Evolutionary conservation across 2,113 vertebrate genomes (phyloP), one percentile per base, ranked within the genome.

Genomic region (Accipiter cooperii): DNA sequence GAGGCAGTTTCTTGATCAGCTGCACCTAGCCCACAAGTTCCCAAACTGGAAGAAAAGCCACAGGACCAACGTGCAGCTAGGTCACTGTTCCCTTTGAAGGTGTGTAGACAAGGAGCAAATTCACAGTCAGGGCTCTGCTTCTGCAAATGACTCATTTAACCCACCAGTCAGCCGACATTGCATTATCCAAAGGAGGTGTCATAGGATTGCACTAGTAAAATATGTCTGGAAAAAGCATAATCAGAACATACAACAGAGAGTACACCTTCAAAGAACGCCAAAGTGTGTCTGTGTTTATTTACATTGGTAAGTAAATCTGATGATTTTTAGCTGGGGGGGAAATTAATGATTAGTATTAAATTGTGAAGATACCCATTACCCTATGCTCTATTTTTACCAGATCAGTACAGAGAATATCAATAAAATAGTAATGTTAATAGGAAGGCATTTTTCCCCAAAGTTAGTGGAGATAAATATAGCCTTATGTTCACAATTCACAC

Each of bases 41-140:
- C 25, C 36, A 38, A 31, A 49, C 5, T 17, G 47, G 19, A 21
- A 81, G 29, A 75, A 76, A 87, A 69, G 21, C 17, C 69, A 54
- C 8, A 63, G 55, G 13, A 20, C 12, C 2, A 2, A 55, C 1
- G 0, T 36, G 26, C 26, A 87, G n/a, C 5, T 49, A 36, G n/a
- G 26, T 49, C n/a, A 42, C 13, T 17, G 8, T 24, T 47, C 34
- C 29, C 20, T n/a, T 61, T 33, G 54, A 61, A 69, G 31, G n/a
- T 36, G 14, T 9, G 42, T 66, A 26, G 13, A 46, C 38, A 61
- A 47, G 63, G 8, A 42, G 17, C 31, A 68, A 33, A 40, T 63
- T 69, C 31, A 33, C 15, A 31, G 13, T 16, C 25, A 49, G 47
- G 26, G n/a, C 26, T 76, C 55, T 75, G 55, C 26, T 82, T 85